Percentiles rank a stretch among this genome's conserved stretches.
These are phyloP conservation scores for Salarias fasciatus DNA, from an alignment of 2,797 vertebrate species.

Conservation along the genomic window DNA sequence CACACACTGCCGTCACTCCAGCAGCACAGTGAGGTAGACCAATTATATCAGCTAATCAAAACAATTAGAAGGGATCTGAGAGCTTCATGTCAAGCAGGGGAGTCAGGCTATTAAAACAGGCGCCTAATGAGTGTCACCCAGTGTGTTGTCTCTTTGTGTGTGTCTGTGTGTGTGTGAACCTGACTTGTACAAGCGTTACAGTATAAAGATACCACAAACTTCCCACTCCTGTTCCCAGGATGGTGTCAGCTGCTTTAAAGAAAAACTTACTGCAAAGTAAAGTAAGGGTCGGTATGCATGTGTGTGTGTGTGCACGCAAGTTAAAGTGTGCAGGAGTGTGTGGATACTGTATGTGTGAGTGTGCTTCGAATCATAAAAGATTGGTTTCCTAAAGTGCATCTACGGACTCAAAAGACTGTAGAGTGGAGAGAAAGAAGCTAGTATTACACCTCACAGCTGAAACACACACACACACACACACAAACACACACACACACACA, in stretches of 20 bases:
- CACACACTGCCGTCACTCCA: constrained; percentile 58
- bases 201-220: constrained; percentile 27
- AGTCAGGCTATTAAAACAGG: constrained; percentile 76
- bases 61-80: constrained; percentile 73
- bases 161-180: constrained; percentile 18
- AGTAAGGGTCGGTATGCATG: too few species aligned
- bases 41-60: constrained; percentile 81
- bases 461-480: constrained; percentile 34
- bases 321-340: constrained; percentile 1
- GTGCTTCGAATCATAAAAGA: background rate
- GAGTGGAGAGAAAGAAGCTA: constrained; percentile 38
- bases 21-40: constrained; percentile 65
- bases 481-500: constrained; percentile 26
- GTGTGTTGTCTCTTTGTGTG: constrained; percentile 26
- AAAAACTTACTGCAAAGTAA: too few species aligned
- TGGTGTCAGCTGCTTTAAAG: constrained; percentile 11
- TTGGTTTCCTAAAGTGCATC: constrained; percentile 12
- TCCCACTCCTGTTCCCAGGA: constrained; percentile 16
- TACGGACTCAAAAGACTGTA: constrained; percentile 31
- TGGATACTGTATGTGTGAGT: constrained; percentile 2
- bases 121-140: constrained; percentile 70
- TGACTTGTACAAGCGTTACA: constrained; percentile 9
- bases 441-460: constrained; percentile 43
- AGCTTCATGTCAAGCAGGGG: constrained; percentile 62
- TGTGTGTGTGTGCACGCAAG: background rate